These are phyloP conservation scores for Hypanus sabinus DNA, from an alignment of 2,113 vertebrate species.

Conservation along the genomic window DNA sequence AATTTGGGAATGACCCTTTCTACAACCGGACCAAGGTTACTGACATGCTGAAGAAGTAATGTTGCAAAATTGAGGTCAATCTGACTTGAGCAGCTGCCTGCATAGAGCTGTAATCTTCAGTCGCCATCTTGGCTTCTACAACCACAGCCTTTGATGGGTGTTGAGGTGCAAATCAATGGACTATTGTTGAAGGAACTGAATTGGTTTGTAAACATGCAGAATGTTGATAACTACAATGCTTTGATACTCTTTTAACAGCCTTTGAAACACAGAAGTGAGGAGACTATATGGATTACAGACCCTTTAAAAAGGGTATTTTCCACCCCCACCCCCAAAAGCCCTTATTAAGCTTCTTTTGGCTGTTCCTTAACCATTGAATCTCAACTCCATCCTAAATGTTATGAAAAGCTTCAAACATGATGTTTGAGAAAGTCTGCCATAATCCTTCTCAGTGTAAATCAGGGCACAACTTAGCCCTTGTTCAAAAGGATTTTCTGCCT, in stretches of 20 bases:
- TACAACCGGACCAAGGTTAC: neutral
- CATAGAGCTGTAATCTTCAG: too few relatives aligned
- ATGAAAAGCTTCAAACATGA: neutral
- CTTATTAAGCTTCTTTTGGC: neutral
- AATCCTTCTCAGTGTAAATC: slow-evolving; percentile 18
- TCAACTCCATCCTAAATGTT: neutral
- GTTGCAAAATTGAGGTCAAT: neutral
- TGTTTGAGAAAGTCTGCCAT: neutral
- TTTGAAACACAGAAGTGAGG: neutral
- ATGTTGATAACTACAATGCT: neutral
- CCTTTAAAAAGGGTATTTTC: neutral
- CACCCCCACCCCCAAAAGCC: neutral
- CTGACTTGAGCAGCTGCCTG: neutral
- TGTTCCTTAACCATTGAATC: neutral
- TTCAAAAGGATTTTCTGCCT: neutral
- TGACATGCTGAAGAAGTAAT: neutral
- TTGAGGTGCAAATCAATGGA: neutral
- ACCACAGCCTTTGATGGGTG: neutral
- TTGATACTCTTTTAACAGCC: neutral
- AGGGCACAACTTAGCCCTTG: neutral
- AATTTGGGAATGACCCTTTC: neutral
- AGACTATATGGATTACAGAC: neutral
- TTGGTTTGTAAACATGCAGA: neutral
- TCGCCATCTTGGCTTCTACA: neutral
- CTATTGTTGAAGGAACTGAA: neutral